These are phyloP conservation scores for Scomber scombrus DNA, from an alignment of 2,113 vertebrate species.

Conservation along the genomic window DNA sequence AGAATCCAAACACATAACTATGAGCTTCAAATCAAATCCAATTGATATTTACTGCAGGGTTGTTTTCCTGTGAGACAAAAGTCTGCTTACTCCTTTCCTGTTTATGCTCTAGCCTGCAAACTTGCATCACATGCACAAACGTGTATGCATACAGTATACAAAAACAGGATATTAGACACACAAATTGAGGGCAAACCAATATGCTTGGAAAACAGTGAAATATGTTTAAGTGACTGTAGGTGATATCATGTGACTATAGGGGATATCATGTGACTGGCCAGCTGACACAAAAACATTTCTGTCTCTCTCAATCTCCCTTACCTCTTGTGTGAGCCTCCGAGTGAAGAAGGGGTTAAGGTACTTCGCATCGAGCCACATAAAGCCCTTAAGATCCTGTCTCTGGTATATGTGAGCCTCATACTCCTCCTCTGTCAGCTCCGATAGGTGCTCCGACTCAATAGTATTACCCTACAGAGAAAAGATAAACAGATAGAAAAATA, in stretches of 20 bases:
- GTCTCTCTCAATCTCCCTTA: conserved; percentile 65
- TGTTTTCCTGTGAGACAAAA: not conserved
- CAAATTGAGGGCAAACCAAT: not conserved
- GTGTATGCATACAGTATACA: too few species aligned
- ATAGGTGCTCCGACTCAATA: conserved; percentile 94
- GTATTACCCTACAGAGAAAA: conserved; percentile 89
- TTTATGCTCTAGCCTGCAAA: too few species aligned
- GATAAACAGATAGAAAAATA: conserved; percentile 27
- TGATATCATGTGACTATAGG: not conserved
- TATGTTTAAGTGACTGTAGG: not conserved
- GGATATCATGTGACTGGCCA: not conserved
- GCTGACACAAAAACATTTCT: not conserved
- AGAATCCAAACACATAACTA: too few species aligned
- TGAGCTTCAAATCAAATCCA: not conserved
- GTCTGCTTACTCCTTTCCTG: not conserved
- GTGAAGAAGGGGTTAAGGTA: conserved; percentile 99
- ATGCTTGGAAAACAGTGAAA: not conserved
- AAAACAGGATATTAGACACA: not conserved
- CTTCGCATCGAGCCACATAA: conserved; percentile 97
- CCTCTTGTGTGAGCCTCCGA: conserved; percentile 96
- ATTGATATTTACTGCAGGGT: not conserved
- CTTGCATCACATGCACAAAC: too few species aligned
- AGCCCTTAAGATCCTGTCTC: conserved; percentile 96
- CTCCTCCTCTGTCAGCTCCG: conserved; percentile 97
- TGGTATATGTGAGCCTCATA: conserved; percentile 96